Percentiles rank a stretch among this genome's conserved stretches.
These are phyloP conservation scores for Synanthedon myopaeformis DNA, from an alignment of 2,888 invertebrate species.

Conservation along the genomic window DNA sequence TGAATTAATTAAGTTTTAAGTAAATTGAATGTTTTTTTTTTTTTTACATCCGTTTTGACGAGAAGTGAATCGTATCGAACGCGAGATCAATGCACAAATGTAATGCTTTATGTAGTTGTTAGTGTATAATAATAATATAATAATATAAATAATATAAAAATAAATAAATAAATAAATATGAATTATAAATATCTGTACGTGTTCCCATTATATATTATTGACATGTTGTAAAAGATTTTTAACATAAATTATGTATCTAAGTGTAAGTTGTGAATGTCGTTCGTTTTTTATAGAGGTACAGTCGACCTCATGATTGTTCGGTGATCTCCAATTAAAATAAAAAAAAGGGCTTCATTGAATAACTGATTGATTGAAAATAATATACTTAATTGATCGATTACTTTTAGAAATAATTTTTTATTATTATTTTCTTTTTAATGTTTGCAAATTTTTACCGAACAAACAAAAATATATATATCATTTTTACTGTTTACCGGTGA, in stretches of 20 bases:
- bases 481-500: too few relatives aligned
- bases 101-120: conserved; percentile 62
- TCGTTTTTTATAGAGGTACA: background rate
- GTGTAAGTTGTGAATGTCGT: conserved; percentile 14
- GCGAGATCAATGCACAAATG: conserved; percentile 41
- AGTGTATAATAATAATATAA: conserved; percentile 37
- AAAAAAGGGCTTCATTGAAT: too few relatives aligned
- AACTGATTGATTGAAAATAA: too few relatives aligned
- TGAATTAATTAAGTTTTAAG: too few relatives aligned
- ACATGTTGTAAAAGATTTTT: conserved; percentile 14
- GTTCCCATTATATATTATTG: conserved; percentile 28
- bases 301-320: too few relatives aligned
- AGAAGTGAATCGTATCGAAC: conserved; percentile 6
- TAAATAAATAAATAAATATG: conserved; percentile 2
- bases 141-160: too few relatives aligned
- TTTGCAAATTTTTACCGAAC: too few relatives aligned
- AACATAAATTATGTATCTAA: conserved; percentile 10
- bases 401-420: too few relatives aligned
- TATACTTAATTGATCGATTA: too few relatives aligned
- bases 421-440: too few relatives aligned
- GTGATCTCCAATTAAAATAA: too few relatives aligned
- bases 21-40: background rate
- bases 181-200: conserved; percentile 41
- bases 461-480: too few relatives aligned
- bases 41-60: conserved; percentile 4